Base-by-base conservation (phyloP, 2,797 vertebrate genomes). In the Tarsius wallacei region DNA sequence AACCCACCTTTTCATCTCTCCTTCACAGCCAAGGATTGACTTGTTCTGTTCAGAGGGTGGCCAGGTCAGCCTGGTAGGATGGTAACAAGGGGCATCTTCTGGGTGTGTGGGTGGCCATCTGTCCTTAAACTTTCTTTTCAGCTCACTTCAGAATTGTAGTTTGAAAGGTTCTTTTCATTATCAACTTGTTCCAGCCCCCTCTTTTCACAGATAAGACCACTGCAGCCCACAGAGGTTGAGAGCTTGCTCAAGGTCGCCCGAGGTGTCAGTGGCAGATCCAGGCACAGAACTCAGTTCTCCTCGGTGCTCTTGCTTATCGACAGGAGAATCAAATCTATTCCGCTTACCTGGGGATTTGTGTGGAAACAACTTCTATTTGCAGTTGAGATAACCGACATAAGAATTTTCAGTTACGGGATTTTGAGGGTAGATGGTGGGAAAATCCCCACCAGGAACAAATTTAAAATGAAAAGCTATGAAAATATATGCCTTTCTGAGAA, bases 381-480 rank as follows among this genome's bases (percentile, higher is more conserved):
- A 28, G 42, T 57, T 59, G 49, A 24, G 51, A 83, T 68, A 59
- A 73, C 47, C 1, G 66, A 88, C 55, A 42, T 51, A 26, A 15
- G 74, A 81, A 82, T 91, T 77, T 85, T 77, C 93, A 66, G 66
- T 47, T 51, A 71, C 68, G 63, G 87, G 57, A 83, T 82, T 95
- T 86, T 80, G 68, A 17, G 49, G 64, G 80, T 80, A 63, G 74
- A 66, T 3, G 74, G 26, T 55, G n/a, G 0, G 8, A 8, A 36
- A 59, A 26, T 91, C 71, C 63, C 49, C 90, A 66, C 5, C 16
- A 87, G 90, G 93, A 93, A 55, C 51, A 53, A 31, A 68, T 73
- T 88, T 91, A 36, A 88, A 83, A 82, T 82, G 83, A 82, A 77
- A 95, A 96, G 83, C 93, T 68, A 90, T 57, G 90, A 77, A 93